Conservation (phyloP, 2,888 invertebrate genomes). For the Blastobasis lacticolella region DNA sequence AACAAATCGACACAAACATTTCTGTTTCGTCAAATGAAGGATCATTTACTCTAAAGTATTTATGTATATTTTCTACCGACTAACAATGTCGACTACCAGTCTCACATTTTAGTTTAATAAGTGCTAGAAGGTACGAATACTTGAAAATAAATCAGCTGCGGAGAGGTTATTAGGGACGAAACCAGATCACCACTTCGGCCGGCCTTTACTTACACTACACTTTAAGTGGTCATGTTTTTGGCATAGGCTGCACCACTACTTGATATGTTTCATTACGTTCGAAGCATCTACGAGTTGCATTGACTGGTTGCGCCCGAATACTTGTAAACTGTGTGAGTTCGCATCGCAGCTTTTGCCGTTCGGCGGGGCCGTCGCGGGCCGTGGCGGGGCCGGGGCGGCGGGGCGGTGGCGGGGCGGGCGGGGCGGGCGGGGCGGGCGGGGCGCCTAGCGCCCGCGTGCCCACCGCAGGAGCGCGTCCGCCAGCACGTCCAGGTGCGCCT, state of each 20-base stretch:
- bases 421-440: too few species aligned
- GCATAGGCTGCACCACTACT: constrained; percentile 64
- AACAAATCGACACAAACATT: constrained; percentile 56
- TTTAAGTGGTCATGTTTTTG: constrained; percentile 58
- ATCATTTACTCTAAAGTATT: constrained; percentile 59
- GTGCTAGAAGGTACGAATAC: constrained; percentile 67
- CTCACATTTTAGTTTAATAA: constrained; percentile 73
- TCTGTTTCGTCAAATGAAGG: constrained; percentile 58
- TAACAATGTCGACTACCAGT: constrained; percentile 74
- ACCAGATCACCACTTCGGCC: constrained; percentile 44
- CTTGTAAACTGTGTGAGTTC: constrained; percentile 37
- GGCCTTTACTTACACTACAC: constrained; percentile 56
- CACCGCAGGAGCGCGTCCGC: constrained; percentile 95
- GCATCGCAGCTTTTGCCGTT: constrained; percentile 51
- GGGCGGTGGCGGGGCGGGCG: too few species aligned
- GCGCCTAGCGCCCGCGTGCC: constrained; percentile 91
- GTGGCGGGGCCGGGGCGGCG: too few species aligned
- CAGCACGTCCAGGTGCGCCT: constrained; percentile 94
- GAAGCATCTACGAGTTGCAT: constrained; percentile 49
- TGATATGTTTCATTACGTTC: constrained; percentile 71
- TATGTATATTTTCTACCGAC: constrained; percentile 67
- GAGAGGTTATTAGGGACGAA: constrained; percentile 59
- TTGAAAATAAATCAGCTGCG: constrained; percentile 62
- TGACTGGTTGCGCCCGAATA: constrained; percentile 65
- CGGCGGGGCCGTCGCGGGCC: constrained; percentile 31